Evolutionary conservation across 2,888 invertebrate genomes (phyloP).

Genomic region (Mellilla xanthometata): DNA sequence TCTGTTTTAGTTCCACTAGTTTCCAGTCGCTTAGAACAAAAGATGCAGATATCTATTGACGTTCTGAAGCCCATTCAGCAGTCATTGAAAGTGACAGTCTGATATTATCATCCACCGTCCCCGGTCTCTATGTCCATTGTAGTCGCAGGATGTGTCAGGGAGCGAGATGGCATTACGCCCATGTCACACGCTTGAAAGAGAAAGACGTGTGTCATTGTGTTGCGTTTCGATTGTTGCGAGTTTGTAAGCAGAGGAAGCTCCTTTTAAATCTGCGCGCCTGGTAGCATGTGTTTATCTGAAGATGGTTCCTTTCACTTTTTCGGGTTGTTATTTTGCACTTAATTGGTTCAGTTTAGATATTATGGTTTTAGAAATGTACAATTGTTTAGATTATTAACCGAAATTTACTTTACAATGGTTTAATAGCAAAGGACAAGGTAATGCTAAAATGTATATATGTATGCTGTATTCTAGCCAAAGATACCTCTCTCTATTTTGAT

Average conservation of each 20-base stretch:
- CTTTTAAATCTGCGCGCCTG: constrained; percentile 54
- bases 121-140: constrained; percentile 59
- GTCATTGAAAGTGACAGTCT: constrained; percentile 53
- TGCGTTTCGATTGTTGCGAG: constrained; percentile 67
- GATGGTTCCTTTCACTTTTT: constrained; percentile 30
- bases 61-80: constrained; percentile 43
- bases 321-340: too few relatives aligned
- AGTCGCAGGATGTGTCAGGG: constrained; percentile 66
- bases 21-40: constrained; percentile 28
- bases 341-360: too few relatives aligned
- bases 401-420: too few relatives aligned
- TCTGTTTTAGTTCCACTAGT: constrained; percentile 12
- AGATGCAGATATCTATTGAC: constrained; percentile 48
- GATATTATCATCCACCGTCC: constrained; percentile 60
- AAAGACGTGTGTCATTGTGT: constrained; percentile 67
- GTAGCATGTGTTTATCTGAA: constrained; percentile 43
- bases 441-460: too few relatives aligned
- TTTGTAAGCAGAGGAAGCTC: constrained; percentile 70
- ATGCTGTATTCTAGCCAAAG: too few relatives aligned
- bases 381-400: too few relatives aligned
- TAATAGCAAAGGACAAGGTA: too few relatives aligned
- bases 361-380: too few relatives aligned
- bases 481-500: too few relatives aligned
- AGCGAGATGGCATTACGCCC: constrained; percentile 68
- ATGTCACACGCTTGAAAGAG: constrained; percentile 61